phyloP scores from a whole-genome alignment of 2,797 vertebrate genomes.

The Semotilus atromaculatus region DNA sequence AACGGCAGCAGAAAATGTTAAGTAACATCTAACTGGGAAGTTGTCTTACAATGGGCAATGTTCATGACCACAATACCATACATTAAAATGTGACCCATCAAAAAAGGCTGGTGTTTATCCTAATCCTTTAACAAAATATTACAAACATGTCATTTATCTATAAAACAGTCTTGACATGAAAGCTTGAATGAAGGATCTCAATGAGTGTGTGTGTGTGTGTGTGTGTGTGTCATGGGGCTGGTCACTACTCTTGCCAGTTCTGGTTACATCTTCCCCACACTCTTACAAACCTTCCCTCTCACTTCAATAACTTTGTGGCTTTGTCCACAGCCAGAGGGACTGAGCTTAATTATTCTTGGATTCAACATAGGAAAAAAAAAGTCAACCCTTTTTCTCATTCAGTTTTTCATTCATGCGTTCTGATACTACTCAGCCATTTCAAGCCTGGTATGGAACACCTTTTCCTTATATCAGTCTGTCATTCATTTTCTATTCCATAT shows the following conservation, averaged over 20 bases:
- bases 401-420: conserved; percentile 77
- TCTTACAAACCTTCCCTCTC: conserved; percentile 41
- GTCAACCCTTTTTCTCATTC: conserved; percentile 55
- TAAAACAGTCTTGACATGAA: not conserved
- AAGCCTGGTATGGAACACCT: conserved; percentile 66
- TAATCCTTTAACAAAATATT: conserved; percentile 19
- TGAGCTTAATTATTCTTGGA: conserved; percentile 79
- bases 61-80: not conserved
- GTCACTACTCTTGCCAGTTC: conserved; percentile 47
- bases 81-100: not conserved
- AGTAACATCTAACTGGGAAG: not conserved
- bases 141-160: not conserved
- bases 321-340: conserved; percentile 71
- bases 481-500: conserved; percentile 28
- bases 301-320: conserved; percentile 65
- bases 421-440: conserved; percentile 70
- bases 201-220: conserved; percentile 39
- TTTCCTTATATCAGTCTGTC: not conserved
- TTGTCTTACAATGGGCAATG: not conserved
- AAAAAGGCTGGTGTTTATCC: conserved; percentile 5
- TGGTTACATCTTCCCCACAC: conserved; percentile 46
- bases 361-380: conserved; percentile 62
- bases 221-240: conserved; percentile 25
- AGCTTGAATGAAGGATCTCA: conserved; percentile 14
- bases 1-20: not conserved